A percentile compares a stretch with the other conserved stretches of the same genome.
Evolutionary conservation across 1,140 invertebrate species (phyloP).

Genomic region (Drosophila micromelanica): DNA sequence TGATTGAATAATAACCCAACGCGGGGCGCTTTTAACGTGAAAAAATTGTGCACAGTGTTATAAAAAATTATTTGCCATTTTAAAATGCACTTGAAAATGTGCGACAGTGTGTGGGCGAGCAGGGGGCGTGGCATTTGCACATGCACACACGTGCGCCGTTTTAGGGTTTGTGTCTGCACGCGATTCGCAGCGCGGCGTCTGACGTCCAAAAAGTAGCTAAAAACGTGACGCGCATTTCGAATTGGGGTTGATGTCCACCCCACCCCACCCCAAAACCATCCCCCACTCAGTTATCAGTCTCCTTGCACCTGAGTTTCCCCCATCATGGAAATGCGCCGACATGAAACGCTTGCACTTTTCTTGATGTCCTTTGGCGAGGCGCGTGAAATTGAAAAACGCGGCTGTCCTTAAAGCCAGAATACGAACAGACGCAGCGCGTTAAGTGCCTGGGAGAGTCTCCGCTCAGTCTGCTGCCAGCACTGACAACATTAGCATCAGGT

Average conservation of each 20-base stretch:
- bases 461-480: slow-evolving; percentile 22
- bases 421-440: slow-evolving; percentile 14
- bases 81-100: slow-evolving; percentile 51
- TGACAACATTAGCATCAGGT: slow-evolving; percentile 48
- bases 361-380: slow-evolving; percentile 59
- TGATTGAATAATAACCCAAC: slow-evolving; percentile 65
- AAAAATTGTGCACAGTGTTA: slow-evolving; percentile 32
- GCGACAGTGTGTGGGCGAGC: slow-evolving; percentile 15
- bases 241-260: slow-evolving; percentile 32
- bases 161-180: slow-evolving; percentile 63
- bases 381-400: slow-evolving; percentile 71
- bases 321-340: slow-evolving; percentile 29
- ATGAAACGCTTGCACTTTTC: slow-evolving; percentile 73
- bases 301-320: slow-evolving; percentile 16
- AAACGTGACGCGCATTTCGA: slow-evolving; percentile 71
- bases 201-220: slow-evolving; percentile 71
- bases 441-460: slow-evolving; percentile 51
- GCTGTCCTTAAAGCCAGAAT: slow-evolving; percentile 8
- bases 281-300: not conserved
- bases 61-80: slow-evolving; percentile 63
- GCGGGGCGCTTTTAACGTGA: slow-evolving; percentile 5
- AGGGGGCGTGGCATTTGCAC: slow-evolving; percentile 26
- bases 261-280: not conserved
- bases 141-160: slow-evolving; percentile 62
- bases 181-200: slow-evolving; percentile 44